These are phyloP conservation scores for Druon quercuslanigerum DNA, from an alignment of 1,140 invertebrate genomes.

Conservation along the genomic window DNA sequence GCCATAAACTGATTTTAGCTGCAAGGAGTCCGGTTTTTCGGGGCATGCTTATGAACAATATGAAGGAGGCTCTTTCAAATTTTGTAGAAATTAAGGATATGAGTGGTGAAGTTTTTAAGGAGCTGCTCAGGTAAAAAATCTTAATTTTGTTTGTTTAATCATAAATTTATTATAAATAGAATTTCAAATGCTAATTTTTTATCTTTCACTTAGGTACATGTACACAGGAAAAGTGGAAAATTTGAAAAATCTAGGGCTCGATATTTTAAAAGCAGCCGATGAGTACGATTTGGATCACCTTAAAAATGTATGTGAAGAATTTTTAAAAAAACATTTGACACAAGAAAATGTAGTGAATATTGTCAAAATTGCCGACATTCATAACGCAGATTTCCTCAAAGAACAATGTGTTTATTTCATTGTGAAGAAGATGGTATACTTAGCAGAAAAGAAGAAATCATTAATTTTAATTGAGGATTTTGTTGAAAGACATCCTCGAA, in stretches of 20 bases:
- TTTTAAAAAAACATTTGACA: not conserved
- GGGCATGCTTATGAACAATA: conserved; percentile 1
- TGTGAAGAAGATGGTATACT: not conserved
- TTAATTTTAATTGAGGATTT: not conserved
- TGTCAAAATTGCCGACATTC: not conserved
- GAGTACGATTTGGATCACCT: not conserved
- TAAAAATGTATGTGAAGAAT: conserved; percentile 12
- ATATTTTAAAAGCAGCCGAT: not conserved
- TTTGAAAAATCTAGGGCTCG: not conserved
- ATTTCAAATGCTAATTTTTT: too few species aligned
- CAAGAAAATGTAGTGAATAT: not conserved
- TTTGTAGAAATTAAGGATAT: conserved; percentile 16
- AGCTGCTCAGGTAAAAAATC: not conserved
- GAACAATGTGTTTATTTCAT: not conserved
- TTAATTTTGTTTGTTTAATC: not conserved
- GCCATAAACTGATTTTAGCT: conserved; percentile 27
- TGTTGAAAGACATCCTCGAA: not conserved
- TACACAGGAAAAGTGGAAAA: conserved; percentile 25
- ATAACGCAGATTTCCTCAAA: not conserved
- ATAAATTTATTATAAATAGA: too few species aligned
- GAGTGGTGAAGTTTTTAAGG: not conserved
- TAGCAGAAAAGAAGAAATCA: not conserved
- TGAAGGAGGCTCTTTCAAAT: conserved; percentile 18
- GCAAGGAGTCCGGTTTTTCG: conserved; percentile 2
- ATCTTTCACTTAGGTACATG: not conserved